Percentiles rank a stretch among this genome's conserved stretches.
These are phyloP conservation scores for Salvelinus fontinalis DNA, from an alignment of 2,113 vertebrate genomes.

Conservation along the genomic window DNA sequence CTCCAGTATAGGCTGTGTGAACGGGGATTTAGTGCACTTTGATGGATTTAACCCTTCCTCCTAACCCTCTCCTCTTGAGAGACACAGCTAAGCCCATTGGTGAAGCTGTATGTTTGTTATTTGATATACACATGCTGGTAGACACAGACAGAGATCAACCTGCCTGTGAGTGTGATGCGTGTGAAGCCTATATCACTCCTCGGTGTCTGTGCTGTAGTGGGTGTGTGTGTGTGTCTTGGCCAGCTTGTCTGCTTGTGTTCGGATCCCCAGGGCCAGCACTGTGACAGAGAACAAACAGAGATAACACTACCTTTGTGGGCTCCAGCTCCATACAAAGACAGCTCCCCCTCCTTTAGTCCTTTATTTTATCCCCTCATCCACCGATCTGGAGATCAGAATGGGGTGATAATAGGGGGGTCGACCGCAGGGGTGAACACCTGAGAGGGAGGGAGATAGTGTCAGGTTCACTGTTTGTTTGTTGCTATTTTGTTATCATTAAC, in stretches of 20 bases:
- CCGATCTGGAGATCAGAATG: constrained; percentile 33
- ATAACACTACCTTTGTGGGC: constrained; percentile 46
- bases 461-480: background rate
- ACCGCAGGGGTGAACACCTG: constrained; percentile 20
- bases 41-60: too few species aligned
- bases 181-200: background rate
- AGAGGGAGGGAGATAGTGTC: too few species aligned
- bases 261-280: constrained; percentile 42
- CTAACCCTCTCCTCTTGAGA: too few species aligned
- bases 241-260: constrained; percentile 32
- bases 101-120: too few species aligned
- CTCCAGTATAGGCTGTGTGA: too few species aligned
- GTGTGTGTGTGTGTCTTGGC: too few species aligned
- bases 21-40: too few species aligned
- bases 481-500: constrained; percentile 32
- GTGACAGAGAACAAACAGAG: constrained; percentile 56
- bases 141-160: too few species aligned
- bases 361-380: background rate
- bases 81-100: too few species aligned
- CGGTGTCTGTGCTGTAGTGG: background rate
- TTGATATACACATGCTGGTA: too few species aligned
- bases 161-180: background rate
- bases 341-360: constrained; percentile 23
- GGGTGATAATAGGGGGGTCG: constrained; percentile 33
- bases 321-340: constrained; percentile 35